Percentiles rank a stretch among this genome's conserved stretches.
Conservation (phyloP, 1,140 invertebrate species). For the Brachionus sp. region DNA sequence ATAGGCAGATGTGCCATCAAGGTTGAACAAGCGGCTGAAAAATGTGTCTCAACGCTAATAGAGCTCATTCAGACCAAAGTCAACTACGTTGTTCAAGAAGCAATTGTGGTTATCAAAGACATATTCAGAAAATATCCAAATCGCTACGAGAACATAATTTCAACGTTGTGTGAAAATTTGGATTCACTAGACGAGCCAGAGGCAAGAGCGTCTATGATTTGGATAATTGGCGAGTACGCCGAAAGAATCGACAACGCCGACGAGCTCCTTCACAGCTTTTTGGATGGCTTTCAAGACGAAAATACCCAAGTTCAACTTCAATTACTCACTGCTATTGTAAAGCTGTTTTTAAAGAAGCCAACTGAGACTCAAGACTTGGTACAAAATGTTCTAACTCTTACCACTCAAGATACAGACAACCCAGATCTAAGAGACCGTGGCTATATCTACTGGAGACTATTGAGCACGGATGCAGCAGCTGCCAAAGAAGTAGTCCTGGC, state of each 20-base stretch:
- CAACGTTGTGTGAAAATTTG: conserved; percentile 95
- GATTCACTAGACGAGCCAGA: conserved; percentile 98
- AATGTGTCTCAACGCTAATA: conserved; percentile 95
- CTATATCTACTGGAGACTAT: conserved; percentile 97
- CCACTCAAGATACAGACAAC: conserved; percentile 98
- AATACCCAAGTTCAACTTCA: conserved; percentile 98
- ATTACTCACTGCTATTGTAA: conserved; percentile 93
- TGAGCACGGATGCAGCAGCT: conserved; percentile 95
- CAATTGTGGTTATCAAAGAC: conserved; percentile 99
- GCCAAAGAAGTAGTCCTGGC: conserved; percentile 98
- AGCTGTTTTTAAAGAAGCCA: conserved; percentile 93
- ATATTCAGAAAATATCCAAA: conserved; percentile 99
- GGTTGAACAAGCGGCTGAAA: conserved; percentile 95
- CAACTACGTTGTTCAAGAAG: conserved; percentile 99
- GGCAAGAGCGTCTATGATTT: conserved; percentile 97
- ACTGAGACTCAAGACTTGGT: conserved; percentile 97
- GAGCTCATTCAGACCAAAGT: conserved; percentile 99
- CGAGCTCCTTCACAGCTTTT: conserved; percentile 92
- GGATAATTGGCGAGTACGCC: conserved; percentile 98
- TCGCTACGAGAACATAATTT: conserved; percentile 99
- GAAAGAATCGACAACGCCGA: conserved; percentile 99
- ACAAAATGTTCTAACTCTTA: conserved; percentile 81
- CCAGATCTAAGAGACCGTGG: conserved; percentile 95
- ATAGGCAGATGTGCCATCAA: conserved; percentile 99
- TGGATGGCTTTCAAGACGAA: conserved; percentile 99